A percentile compares a stretch with the other conserved stretches of the same genome.
Conservation (phyloP, 64 coral and sea anemone genomes). For the Dendronephthya gigantea region DNA sequence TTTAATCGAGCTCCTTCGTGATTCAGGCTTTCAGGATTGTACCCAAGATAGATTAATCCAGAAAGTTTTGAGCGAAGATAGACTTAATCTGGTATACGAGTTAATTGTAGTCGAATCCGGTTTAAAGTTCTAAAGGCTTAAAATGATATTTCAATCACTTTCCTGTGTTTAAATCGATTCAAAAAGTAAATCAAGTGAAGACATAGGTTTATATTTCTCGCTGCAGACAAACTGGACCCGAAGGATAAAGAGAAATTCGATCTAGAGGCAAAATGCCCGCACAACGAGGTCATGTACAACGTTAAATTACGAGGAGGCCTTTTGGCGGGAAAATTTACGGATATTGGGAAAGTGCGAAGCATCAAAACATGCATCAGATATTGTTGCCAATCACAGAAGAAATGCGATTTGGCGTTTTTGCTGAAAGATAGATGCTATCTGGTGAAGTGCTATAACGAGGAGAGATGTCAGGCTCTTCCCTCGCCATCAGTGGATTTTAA, state of each 20-base stretch:
- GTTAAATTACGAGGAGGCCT: conserved; percentile 84
- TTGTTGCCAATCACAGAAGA: conserved; percentile 68
- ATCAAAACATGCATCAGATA: conserved; percentile 71
- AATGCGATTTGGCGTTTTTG: conserved; percentile 92
- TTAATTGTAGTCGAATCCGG: too few relatives aligned
- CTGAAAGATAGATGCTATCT: conserved; percentile 77
- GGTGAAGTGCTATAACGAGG: conserved; percentile 89
- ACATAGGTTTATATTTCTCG: background rate
- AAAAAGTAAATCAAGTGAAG: background rate
- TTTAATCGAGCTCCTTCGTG: too few relatives aligned
- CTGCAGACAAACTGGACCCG: conserved; percentile 43
- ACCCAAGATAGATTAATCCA: too few relatives aligned
- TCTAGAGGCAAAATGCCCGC: conserved; percentile 85
- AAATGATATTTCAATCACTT: too few relatives aligned
- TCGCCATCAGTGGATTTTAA: conserved; percentile 56
- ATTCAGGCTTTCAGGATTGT: too few relatives aligned
- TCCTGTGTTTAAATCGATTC: too few relatives aligned
- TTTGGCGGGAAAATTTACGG: conserved; percentile 76
- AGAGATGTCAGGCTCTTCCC: conserved; percentile 82
- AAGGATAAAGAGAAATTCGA: conserved; percentile 54
- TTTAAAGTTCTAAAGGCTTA: too few relatives aligned
- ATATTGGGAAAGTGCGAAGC: conserved; percentile 83
- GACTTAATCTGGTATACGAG: too few relatives aligned
- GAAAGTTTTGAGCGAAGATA: too few relatives aligned
- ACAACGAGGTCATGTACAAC: conserved; percentile 96